Conservation (phyloP, 2,113 vertebrate genomes). For the Pomatostomus ruficeps region DNA sequence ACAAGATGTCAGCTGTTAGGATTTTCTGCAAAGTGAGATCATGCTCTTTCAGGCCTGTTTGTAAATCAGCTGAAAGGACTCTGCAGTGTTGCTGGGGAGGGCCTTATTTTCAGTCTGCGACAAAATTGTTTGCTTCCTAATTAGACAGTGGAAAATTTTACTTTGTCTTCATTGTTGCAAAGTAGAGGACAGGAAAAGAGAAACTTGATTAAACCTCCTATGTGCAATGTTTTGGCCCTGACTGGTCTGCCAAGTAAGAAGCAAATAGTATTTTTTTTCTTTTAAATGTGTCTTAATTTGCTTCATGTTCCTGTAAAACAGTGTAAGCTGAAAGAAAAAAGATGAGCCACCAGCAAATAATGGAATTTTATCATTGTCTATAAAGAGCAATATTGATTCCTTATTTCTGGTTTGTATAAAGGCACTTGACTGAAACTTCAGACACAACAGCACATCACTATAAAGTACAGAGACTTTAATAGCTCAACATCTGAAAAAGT, state of each 20-base stretch:
- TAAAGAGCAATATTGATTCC: neutral
- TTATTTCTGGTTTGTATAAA: constrained; percentile 23
- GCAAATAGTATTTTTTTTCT: neutral
- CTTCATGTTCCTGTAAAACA: neutral
- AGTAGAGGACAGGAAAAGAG: neutral
- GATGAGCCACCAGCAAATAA: neutral
- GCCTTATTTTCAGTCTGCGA: neutral
- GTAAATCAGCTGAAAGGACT: constrained; percentile 1
- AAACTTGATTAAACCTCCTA: neutral
- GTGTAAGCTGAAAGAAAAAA: neutral
- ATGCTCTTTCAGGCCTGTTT: neutral
- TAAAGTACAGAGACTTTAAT: constrained; percentile 13
- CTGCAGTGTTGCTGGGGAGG: neutral
- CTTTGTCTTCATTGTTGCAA: neutral
- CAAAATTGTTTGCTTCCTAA: neutral
- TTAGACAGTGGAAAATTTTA: constrained; percentile 12
- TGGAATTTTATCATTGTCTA: neutral
- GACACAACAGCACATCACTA: neutral
- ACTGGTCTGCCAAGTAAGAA: neutral
- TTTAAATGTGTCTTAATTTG: constrained; percentile 6
- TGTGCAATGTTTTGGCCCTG: neutral
- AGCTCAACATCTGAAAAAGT: constrained; percentile 35
- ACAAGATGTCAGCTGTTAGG: neutral
- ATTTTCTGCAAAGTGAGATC: constrained; percentile 5
- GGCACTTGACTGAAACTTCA: neutral